These are phyloP conservation scores for Empidonax alnorum DNA, from an alignment of 2,113 vertebrate genomes.

Conservation along the genomic window DNA sequence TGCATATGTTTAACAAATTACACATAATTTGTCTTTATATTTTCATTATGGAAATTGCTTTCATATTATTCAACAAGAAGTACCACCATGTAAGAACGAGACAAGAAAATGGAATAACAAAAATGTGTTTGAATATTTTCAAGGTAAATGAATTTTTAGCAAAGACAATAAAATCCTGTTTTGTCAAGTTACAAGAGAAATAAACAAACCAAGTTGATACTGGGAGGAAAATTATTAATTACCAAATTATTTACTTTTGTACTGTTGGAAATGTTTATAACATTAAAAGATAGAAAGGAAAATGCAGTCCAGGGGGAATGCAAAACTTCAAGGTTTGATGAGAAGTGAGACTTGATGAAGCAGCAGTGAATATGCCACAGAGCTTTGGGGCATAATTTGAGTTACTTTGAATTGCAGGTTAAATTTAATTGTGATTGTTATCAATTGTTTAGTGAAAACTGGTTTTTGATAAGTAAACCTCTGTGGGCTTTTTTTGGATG, in stretches of 20 bases:
- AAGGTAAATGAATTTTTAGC: conserved; percentile 5
- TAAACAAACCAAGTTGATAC: not conserved
- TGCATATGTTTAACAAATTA: conserved; percentile 53
- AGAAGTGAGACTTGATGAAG: conserved; percentile 42
- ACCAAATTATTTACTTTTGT: conserved; percentile 43
- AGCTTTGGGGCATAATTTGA: conserved; percentile 45
- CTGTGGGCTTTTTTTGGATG: not conserved
- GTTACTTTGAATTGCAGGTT: conserved; percentile 26
- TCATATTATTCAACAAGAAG: conserved; percentile 13
- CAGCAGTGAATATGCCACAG: conserved; percentile 16
- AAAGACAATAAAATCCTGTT: not conserved
- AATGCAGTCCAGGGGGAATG: conserved; percentile 9
- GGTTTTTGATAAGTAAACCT: conserved; percentile 15
- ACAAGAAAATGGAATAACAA: not conserved
- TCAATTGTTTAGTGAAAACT: not conserved
- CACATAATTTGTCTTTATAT: conserved; percentile 43
- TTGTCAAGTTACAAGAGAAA: not conserved
- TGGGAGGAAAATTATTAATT: conserved; percentile 19
- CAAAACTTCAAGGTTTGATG: conserved; percentile 35
- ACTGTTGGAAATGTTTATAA: not conserved
- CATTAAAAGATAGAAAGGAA: not conserved
- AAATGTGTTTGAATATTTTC: not conserved
- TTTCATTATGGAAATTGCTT: conserved; percentile 45
- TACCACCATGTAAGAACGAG: not conserved
- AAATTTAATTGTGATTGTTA: conserved; percentile 58